Evolutionary conservation across 1,140 invertebrate species (phyloP).

Genomic region (Schlechtendalia chinensis): DNA sequence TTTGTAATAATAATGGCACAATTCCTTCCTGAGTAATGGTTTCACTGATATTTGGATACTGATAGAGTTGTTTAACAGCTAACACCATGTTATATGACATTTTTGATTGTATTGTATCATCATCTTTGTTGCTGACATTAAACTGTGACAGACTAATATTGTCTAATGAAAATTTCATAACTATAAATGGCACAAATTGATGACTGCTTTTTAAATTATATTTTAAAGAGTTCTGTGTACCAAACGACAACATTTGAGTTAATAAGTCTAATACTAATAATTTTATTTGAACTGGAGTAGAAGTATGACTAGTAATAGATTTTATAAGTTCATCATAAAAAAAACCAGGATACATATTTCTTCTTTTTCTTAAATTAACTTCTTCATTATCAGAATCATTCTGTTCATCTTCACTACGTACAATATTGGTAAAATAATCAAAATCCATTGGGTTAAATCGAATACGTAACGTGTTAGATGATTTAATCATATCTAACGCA

Average conservation of each 20-base stretch:
- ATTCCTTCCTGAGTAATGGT: constrained; percentile 65
- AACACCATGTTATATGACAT: constrained; percentile 63
- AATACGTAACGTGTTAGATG: constrained; percentile 55
- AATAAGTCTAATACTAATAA: constrained; percentile 63
- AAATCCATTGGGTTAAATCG: constrained; percentile 65
- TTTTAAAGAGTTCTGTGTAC: constrained; percentile 53
- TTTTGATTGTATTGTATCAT: constrained; percentile 61
- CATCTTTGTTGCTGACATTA: constrained; percentile 56
- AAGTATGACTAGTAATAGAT: constrained; percentile 59
- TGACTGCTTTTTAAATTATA: constrained; percentile 46
- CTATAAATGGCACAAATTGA: constrained; percentile 60
- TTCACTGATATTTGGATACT: constrained; percentile 61
- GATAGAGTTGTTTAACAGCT: constrained; percentile 62
- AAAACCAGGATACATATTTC: constrained; percentile 59
- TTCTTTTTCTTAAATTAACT: constrained; percentile 51
- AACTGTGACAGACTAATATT: constrained; percentile 65
- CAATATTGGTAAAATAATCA: constrained; percentile 64
- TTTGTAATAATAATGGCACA: constrained; percentile 56
- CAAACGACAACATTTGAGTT: constrained; percentile 61
- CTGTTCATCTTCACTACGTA: constrained; percentile 61
- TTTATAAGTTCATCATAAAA: constrained; percentile 61
- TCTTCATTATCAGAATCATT: constrained; percentile 53
- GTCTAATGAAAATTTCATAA: constrained; percentile 64
- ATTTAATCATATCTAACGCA: constrained; percentile 11
- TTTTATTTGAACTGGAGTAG: constrained; percentile 63